Conservation (phyloP, 1,140 invertebrate species). For the Drosophila leontia region DNA sequence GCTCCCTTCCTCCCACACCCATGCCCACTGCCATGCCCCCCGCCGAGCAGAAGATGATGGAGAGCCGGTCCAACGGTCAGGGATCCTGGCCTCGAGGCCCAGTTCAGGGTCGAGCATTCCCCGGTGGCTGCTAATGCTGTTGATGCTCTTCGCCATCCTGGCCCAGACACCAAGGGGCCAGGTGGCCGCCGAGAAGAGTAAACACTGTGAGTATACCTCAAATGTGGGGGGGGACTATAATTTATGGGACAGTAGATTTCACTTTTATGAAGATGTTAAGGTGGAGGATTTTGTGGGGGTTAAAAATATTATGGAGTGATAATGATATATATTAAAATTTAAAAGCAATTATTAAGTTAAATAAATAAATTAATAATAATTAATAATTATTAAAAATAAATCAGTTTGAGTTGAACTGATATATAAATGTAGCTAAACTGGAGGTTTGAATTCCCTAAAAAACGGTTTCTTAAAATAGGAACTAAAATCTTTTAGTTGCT, state of each 20-base stretch:
- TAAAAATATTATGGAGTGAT: background rate
- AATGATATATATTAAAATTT: background rate
- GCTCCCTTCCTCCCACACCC: conserved; percentile 5
- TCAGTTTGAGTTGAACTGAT: too few species aligned
- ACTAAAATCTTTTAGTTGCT: background rate
- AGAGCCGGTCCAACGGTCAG: conserved; percentile 17
- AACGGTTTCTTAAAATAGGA: too few species aligned
- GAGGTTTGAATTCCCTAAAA: too few species aligned
- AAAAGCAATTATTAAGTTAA: background rate
- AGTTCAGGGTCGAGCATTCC: conserved; percentile 55
- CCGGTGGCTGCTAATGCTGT: conserved; percentile 80
- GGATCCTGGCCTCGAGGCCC: conserved; percentile 9
- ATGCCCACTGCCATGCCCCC: conserved; percentile 10
- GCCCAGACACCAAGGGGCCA: conserved; percentile 70
- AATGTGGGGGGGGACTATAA: background rate
- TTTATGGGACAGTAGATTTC: background rate
- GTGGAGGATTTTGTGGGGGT: background rate
- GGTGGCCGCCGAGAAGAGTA: conserved; percentile 83
- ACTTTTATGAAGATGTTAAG: background rate
- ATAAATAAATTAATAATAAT: too few species aligned
- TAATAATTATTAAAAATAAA: too few species aligned
- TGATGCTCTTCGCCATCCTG: conserved; percentile 73
- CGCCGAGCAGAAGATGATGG: conserved; percentile 27
- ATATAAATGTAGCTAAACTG: too few species aligned
- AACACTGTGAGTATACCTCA: conserved; percentile 79